Percentiles rank a stretch among this genome's conserved stretches.
phyloP scores from a whole-genome alignment of 2,113 vertebrate genomes.

The Laterallus jamaicensis region DNA sequence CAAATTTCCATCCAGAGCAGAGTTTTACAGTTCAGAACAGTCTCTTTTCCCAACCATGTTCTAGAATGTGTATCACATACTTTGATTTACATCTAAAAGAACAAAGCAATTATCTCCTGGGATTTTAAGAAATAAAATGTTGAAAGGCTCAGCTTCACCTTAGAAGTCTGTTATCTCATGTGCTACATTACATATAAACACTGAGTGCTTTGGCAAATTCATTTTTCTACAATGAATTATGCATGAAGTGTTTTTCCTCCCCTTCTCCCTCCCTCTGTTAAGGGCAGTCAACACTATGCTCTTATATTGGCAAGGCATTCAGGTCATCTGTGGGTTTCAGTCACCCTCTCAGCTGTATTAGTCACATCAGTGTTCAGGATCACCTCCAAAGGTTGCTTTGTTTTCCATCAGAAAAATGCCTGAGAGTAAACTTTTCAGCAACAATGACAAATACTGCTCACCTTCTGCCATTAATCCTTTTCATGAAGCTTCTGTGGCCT shows the following conservation, averaged over 20 bases:
- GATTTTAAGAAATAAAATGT: neutral
- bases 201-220: neutral
- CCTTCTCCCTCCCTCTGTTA: neutral
- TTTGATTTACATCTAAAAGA: neutral
- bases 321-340: neutral
- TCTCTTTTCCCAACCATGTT: neutral
- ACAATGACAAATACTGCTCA: neutral
- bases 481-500: neutral
- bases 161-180: neutral
- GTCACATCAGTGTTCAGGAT: neutral
- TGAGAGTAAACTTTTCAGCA: neutral
- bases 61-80: neutral
- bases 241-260: neutral
- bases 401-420: neutral
- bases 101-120: neutral
- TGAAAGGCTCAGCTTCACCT: neutral
- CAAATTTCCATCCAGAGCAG: neutral
- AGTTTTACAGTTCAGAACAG: neutral
- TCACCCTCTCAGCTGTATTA: neutral
- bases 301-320: neutral
- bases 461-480: neutral
- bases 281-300: neutral
- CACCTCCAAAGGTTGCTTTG: neutral
- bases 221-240: conserved; percentile 22
- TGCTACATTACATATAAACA: conserved; percentile 11